phyloP scores from a whole-genome alignment of 2,888 invertebrate species.

The Hemicrepidius hirtus region DNA sequence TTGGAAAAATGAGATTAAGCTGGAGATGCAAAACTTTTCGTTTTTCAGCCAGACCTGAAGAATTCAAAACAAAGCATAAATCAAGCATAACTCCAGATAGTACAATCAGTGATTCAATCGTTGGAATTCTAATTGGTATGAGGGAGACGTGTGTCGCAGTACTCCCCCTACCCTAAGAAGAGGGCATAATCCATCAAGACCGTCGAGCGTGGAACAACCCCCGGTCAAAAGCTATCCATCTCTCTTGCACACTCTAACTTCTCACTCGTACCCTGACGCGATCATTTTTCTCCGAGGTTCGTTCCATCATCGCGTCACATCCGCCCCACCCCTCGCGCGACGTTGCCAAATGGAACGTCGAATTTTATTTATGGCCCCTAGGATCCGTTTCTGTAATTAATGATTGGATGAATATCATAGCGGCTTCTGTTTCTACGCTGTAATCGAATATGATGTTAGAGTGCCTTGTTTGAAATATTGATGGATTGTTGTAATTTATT shows the following conservation, averaged over 20 bases:
- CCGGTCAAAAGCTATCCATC: conserved; percentile 79
- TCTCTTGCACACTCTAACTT: conserved; percentile 75
- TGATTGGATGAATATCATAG: conserved; percentile 71
- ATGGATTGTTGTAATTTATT: conserved; percentile 59
- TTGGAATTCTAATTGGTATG: conserved; percentile 71
- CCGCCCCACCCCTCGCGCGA: conserved; percentile 76
- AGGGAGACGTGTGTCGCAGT: conserved; percentile 69
- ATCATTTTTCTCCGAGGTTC: conserved; percentile 84
- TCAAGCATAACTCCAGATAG: conserved; percentile 62
- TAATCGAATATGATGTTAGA: conserved; percentile 61
- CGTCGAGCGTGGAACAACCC: conserved; percentile 66
- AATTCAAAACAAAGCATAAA: conserved; percentile 63
- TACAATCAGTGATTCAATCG: conserved; percentile 70
- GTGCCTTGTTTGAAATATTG: conserved; percentile 61
- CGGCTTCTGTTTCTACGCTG: conserved; percentile 64
- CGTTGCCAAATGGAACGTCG: conserved; percentile 73
- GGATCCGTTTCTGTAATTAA: conserved; percentile 73
- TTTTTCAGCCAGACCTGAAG: conserved; percentile 41
- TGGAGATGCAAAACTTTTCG: conserved; percentile 30
- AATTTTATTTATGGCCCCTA: conserved; percentile 73
- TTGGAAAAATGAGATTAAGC: conserved; percentile 30
- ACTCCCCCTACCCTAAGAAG: conserved; percentile 72
- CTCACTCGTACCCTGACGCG: conserved; percentile 74
- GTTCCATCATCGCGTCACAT: conserved; percentile 85
- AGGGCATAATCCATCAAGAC: conserved; percentile 74